Conservation (phyloP, 2,113 vertebrate species). For the Ploceus nigricollis region DNA sequence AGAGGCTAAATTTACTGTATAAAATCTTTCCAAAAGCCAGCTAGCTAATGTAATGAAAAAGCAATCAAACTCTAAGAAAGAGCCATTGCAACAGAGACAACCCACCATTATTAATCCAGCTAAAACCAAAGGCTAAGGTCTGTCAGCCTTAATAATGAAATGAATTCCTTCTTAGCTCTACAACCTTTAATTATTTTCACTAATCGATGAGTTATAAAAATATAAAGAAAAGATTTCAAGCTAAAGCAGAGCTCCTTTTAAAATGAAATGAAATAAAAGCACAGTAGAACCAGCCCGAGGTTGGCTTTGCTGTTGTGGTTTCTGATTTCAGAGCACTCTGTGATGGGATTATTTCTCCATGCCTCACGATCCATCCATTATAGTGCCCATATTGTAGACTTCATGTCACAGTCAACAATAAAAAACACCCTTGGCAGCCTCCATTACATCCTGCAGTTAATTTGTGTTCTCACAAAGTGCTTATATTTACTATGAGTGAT, state of each 20-base stretch:
- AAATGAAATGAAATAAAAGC: neutral
- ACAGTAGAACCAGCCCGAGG: neutral
- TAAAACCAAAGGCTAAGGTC: neutral
- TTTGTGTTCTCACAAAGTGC: slow-evolving; percentile 8
- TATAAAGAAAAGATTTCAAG: neutral
- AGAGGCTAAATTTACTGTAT: neutral
- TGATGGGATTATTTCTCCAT: slow-evolving; percentile 16
- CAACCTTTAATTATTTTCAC: slow-evolving; percentile 14
- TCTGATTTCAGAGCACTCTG: neutral
- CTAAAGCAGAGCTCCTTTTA: neutral
- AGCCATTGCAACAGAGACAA: neutral
- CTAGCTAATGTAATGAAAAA: neutral
- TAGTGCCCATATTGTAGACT: neutral
- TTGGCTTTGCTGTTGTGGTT: neutral
- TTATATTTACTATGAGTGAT: slow-evolving; percentile 58
- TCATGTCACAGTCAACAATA: slow-evolving; percentile 23
- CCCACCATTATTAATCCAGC: neutral
- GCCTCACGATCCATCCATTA: neutral
- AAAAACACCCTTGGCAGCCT: slow-evolving; percentile 45
- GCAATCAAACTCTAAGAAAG: neutral
- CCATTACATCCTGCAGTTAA: slow-evolving; percentile 51
- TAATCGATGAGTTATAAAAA: neutral
- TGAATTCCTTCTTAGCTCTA: neutral
- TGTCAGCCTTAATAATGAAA: slow-evolving; percentile 21
- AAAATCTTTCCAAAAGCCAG: neutral